phyloP scores from a whole-genome alignment of 2,888 invertebrate genomes.

The Ditylenchus weischeri region DNA sequence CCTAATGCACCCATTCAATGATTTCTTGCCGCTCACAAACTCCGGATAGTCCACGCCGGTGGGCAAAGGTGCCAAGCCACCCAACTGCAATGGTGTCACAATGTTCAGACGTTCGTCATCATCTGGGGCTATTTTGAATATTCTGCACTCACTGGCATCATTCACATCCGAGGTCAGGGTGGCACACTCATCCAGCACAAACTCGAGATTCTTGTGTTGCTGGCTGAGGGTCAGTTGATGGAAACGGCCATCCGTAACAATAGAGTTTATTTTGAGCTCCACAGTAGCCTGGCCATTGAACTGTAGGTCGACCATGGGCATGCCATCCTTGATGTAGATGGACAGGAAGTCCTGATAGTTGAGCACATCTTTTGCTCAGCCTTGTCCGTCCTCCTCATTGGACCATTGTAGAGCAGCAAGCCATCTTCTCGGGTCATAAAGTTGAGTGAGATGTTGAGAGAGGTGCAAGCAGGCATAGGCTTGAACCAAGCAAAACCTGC shows the following conservation, averaged over 20 bases:
- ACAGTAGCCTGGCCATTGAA: slow-evolving; percentile 36
- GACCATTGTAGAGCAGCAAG: slow-evolving; percentile 45
- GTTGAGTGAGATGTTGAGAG: slow-evolving; percentile 40
- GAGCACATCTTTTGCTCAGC: slow-evolving; percentile 29
- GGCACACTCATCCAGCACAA: slow-evolving; percentile 50
- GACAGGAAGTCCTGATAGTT: slow-evolving; percentile 78
- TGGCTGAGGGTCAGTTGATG: slow-evolving; percentile 92
- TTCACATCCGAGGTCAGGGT: slow-evolving; percentile 16
- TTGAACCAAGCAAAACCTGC: slow-evolving; percentile 96
- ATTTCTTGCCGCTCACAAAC: slow-evolving; percentile 58
- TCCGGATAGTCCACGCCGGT: slow-evolving; percentile 22
- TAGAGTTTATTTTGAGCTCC: slow-evolving; percentile 33
- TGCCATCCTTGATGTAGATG: slow-evolving; percentile 85
- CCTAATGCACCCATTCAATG: slow-evolving; percentile 91
- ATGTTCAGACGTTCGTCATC: slow-evolving; percentile 57
- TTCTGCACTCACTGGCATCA: slow-evolving; percentile 38
- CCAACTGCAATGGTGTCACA: slow-evolving; percentile 66
- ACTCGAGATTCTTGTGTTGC: slow-evolving; percentile 72
- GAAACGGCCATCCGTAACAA: slow-evolving; percentile 85
- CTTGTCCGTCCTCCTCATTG: slow-evolving; percentile 38
- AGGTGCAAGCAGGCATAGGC: slow-evolving; percentile 70
- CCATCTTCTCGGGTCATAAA: slow-evolving; percentile 39
- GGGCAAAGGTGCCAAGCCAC: slow-evolving; percentile 70
- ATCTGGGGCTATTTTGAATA: slow-evolving; percentile 41
- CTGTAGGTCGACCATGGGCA: slow-evolving; percentile 67